Percentiles rank a stretch among this genome's conserved stretches.
Evolutionary conservation across 2,888 invertebrate species (phyloP).

Genomic region (Drosophila mulleri): DNA sequence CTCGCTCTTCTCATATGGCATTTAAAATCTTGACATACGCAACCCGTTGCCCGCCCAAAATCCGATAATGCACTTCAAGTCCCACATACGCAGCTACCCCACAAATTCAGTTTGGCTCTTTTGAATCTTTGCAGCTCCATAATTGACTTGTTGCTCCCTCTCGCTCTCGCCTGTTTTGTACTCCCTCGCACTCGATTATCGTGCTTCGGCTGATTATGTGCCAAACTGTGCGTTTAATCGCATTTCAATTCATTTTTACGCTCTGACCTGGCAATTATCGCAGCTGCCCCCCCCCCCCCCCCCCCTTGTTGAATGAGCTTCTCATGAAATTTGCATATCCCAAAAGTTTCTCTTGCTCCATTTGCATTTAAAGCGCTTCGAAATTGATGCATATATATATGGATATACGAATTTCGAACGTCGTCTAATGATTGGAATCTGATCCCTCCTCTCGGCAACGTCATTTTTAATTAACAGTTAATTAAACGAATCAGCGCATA

Average conservation of each 20-base stretch:
- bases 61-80: slow-evolving; percentile 17
- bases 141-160: slow-evolving; percentile 2
- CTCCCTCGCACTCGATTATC: slow-evolving; percentile 10
- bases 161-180: not conserved
- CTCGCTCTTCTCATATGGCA: not conserved
- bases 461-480: slow-evolving; percentile 26
- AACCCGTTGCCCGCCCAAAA: slow-evolving; percentile 22
- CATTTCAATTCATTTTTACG: slow-evolving; percentile 40
- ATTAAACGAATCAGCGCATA: slow-evolving; percentile 24
- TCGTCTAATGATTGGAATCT: not conserved
- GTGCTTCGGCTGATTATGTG: slow-evolving; percentile 43
- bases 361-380: not conserved
- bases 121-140: slow-evolving; percentile 16
- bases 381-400: not conserved
- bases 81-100: slow-evolving; percentile 1
- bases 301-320: not conserved
- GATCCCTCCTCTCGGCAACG: not conserved
- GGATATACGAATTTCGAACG: not conserved
- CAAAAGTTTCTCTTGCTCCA: not conserved
- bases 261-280: slow-evolving; percentile 33
- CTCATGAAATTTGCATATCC: not conserved
- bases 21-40: slow-evolving; percentile 14
- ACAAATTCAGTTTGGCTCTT: slow-evolving; percentile 35
- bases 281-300: not conserved
- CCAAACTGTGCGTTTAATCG: slow-evolving; percentile 51